These are phyloP conservation scores for Coccyzus lansbergi DNA, from an alignment of 2,797 vertebrate genomes.

Conservation along the genomic window DNA sequence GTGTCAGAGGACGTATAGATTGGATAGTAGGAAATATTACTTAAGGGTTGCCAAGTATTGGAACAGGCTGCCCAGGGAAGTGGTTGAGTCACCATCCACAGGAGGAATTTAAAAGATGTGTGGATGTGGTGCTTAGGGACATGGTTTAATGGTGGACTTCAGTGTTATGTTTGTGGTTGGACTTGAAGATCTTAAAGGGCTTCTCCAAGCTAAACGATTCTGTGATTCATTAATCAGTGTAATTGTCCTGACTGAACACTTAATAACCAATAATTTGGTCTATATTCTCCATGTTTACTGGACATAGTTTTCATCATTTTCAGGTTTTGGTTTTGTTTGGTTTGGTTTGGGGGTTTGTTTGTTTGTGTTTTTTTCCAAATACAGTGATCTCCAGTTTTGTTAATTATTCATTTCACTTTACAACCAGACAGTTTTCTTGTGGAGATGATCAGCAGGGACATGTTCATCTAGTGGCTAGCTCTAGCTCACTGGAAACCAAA, in stretches of 20 bases:
- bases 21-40: too few relatives aligned
- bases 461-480: neutral
- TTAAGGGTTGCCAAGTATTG: too few relatives aligned
- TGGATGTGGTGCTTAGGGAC: too few relatives aligned
- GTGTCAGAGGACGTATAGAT: too few relatives aligned
- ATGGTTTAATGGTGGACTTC: too few relatives aligned
- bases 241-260: neutral
- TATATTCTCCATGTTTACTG: neutral
- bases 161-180: too few relatives aligned
- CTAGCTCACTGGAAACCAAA: neutral
- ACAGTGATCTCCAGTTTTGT: neutral
- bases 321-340: neutral
- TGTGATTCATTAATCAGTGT: neutral
- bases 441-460: neutral
- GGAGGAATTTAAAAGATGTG: too few relatives aligned
- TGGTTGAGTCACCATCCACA: too few relatives aligned
- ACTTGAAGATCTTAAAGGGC: too few relatives aligned
- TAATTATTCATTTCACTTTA: constrained; percentile 1
- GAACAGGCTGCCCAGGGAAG: too few relatives aligned
- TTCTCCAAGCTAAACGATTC: too few relatives aligned
- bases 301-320: neutral
- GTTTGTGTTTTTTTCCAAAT: fast-evolving
- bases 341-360: neutral
- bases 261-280: neutral
- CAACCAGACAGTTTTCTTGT: neutral